Evolutionary conservation across 1,140 invertebrate genomes (phyloP), one percentile per base, ranked within the genome.

Genomic region (Holcopasites calliopsidis): DNA sequence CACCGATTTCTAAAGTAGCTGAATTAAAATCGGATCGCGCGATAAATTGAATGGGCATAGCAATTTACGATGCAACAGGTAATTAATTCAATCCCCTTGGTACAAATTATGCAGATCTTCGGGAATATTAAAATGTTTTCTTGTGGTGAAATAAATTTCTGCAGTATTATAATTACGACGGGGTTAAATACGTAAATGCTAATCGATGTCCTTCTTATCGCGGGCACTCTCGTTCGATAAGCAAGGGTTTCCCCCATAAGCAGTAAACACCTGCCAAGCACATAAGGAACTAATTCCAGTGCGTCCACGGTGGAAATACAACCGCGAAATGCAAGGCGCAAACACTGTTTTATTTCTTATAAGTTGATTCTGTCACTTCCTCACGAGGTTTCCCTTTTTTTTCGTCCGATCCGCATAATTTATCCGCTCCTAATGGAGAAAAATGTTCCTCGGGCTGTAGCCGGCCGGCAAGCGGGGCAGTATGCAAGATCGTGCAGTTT

Each of bases 191-290:
- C n/a, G 80, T 77, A 66, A 80, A 84, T 71, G 68, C 61, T 76
- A 79, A 81, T 74, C 81, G 70, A 69, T 76, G 62, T 75, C 69
- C 74, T 75, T 65, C 64, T 75, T 75, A 75, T 75, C 60, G 71
- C 49, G 71, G 71, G 31, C 64, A 74, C 80, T 42, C 76, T 65
- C 69, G 72, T 75, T 61, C 75, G 74, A 82, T 74, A 77, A 79
- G 60, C 80, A 80, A 77, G 60, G 77, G 80, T 85, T 85, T n/a
- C n/a, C n/a, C 80, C 86, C 86, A 87, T 87, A 88, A 84, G 71
- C 72, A 81, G 85, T 40, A 70, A n/a, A 65, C 84, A 84, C 76
- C 85, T 82, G 85, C 73, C 77, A 79, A 83, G 80, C 65, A 38
- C 76, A 77, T 79, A 82, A 80, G 77, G 80, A 82, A 82, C 65